Evolutionary conservation across 1,140 invertebrate genomes (phyloP).

Genomic region (Drosophila virilis): DNA sequence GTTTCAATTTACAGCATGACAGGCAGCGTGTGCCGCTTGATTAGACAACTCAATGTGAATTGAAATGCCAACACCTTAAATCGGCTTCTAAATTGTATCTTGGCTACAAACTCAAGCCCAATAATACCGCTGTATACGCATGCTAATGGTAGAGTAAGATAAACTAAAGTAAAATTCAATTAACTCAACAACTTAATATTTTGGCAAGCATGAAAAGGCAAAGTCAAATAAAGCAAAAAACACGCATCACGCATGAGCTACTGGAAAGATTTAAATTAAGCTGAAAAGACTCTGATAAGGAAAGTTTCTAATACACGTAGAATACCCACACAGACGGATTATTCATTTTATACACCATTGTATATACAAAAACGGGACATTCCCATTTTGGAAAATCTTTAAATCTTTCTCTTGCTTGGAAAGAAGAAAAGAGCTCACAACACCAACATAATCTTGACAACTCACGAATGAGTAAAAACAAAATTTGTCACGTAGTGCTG

Average conservation of each 20-base stretch:
- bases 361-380: too few relatives aligned
- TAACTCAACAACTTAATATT: conserved; percentile 23
- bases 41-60: conserved; percentile 81
- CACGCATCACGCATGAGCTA: background rate
- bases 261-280: too few relatives aligned
- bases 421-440: too few relatives aligned
- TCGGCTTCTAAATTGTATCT: conserved; percentile 66
- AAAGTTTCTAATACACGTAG: too few relatives aligned
- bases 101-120: conserved; percentile 30
- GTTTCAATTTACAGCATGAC: conserved; percentile 78
- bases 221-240: background rate
- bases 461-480: too few relatives aligned
- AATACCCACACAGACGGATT: too few relatives aligned
- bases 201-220: background rate
- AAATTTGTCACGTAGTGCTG: too few relatives aligned
- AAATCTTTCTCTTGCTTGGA: too few relatives aligned
- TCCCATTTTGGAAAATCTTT: too few relatives aligned
- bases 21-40: conserved; percentile 70
- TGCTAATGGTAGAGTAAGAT: background rate
- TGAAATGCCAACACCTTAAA: conserved; percentile 79
- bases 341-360: too few relatives aligned
- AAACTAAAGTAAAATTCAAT: conserved; percentile 19
- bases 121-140: conserved; percentile 1
- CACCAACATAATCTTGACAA: too few relatives aligned
- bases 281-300: too few relatives aligned